Base-by-base conservation (phyloP, 1,140 invertebrate genomes). In the Camponotus pennsylvanicus region DNA sequence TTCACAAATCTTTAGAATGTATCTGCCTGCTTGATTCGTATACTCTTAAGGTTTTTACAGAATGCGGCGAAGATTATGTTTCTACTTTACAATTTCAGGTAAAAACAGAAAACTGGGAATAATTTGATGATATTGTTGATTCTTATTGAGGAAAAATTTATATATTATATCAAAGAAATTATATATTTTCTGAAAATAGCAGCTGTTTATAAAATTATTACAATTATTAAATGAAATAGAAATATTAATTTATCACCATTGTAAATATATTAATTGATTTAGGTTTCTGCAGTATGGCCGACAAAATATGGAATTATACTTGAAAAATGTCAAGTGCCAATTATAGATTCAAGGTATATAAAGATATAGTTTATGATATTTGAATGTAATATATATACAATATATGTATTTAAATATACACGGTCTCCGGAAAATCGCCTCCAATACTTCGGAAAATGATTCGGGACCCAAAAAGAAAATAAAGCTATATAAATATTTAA, bases 41-140 rank as follows among this genome's bases (percentile, higher is more conserved):
- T 87, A 97, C 97, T 88, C 95, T 99, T 79, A 97, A 96, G 93
- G 97, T 98, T 11, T 98, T 97, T 91, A 97, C 97, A 5, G 96
- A 96, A 67, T 96, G 97, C 90, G 98, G 98, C 11, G 96, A 98
- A 95, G 97, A 98, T 93, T 99, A 97, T 92, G 95, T 97, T 37
- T 96, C 97, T 11, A 97, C 97, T 90, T 96, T 99, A 71, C 98
- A 98, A 76, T 99, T 99, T 95, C 97, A 98, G 95, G 97, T 98
- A 89, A 96, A 95, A 4, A 76, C 42, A 45, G 9, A 57, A 52
- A 52, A 52, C 45, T 49, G 0, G 3, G 13, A 49, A 13, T 3
- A 13, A 11, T 70, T n/a, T 27, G 21, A 49, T 70, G 21, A 49
- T 1, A 42, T 67, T 69, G 40, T 27, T 27, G 27, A 15, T 45